Base-by-base conservation (phyloP, 2,888 invertebrate species). In the Esperia sulphurella region DNA sequence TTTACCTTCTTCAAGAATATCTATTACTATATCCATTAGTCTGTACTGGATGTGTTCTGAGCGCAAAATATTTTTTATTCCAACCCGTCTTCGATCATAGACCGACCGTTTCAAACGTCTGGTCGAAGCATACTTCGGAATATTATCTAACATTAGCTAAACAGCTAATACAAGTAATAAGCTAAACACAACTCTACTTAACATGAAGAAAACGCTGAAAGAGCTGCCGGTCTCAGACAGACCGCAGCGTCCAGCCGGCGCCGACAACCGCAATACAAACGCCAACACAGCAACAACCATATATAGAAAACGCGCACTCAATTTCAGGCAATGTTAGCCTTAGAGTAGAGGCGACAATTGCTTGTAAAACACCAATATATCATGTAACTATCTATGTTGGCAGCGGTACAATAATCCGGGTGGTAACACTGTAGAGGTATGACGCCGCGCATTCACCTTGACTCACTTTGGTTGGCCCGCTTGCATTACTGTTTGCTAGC, bases 381-480 rank as follows among this genome's bases (percentile, higher is more conserved):
- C 45, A 45, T 50, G 30, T 46, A 43, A 45, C 46, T 31, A 37
- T 38, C 46, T 30, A 31, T 28, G 45, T 31, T 39, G 45, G 38
- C 49, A 42, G 38, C 21, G 35, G 14, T 43, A 46, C 42, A 28
- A 38, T 51, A 43, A 76, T 82, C 86, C 87, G 86, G 84, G 80
- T 87, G 68, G 87, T 79, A 89, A 88, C 87, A 75, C 70, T 57
- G 58, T 66, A 63, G 21, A 21, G 21, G 21, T 21, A 61, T 79
- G 79, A 83, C 82, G 83, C 74, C 68, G 72, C 59, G 60, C 58
- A 70, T 71, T 85, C 82, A 85, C 87, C 87, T 88, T 88, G 87
- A 86, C 87, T 87, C 81, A 86, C 78, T 83, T 87, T 71, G 70
- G 77, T 68, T 73, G 75, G 76, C 75, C 77, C 75, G 83, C 78